Evolutionary conservation across 2,113 vertebrate genomes (phyloP).

Genomic region (Anhinga rufa): DNA sequence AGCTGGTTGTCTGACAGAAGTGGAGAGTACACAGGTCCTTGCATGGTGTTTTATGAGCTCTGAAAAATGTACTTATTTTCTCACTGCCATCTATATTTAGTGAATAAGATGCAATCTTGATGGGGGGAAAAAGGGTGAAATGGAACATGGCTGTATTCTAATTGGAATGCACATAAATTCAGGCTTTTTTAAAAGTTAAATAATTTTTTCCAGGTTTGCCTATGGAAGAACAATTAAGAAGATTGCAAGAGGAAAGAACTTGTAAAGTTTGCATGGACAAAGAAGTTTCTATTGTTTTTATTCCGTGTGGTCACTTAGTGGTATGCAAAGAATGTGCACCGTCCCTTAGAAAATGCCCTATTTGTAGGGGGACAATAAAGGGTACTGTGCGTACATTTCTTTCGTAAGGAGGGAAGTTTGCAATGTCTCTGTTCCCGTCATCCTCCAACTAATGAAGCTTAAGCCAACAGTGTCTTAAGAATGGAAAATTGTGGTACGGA

Average conservation of each 20-base stretch:
- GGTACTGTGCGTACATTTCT: slow-evolving; percentile 84
- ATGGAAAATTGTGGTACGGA: background rate
- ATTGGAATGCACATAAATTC: background rate
- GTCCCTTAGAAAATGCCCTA: slow-evolving; percentile 82
- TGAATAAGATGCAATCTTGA: background rate
- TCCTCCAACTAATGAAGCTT: background rate
- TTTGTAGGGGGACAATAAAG: slow-evolving; percentile 82
- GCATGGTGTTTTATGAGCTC: background rate
- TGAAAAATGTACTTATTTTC: background rate
- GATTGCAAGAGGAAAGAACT: slow-evolving; percentile 81
- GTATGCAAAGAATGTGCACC: slow-evolving; percentile 84
- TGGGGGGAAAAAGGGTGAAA: background rate
- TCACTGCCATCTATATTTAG: background rate
- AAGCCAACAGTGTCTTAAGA: background rate
- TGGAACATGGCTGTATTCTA: background rate
- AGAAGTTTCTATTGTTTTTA: slow-evolving; percentile 85
- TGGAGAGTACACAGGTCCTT: background rate
- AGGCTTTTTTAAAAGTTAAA: background rate
- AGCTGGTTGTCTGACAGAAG: background rate
- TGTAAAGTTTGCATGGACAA: slow-evolving; percentile 89
- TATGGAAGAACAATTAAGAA: slow-evolving; percentile 81
- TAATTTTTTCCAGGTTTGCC: slow-evolving; percentile 69
- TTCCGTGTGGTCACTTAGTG: slow-evolving; percentile 84
- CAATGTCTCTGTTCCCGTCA: background rate
- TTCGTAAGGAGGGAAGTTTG: slow-evolving; percentile 57